Evolutionary conservation across 2,888 invertebrate genomes (phyloP), one percentile per base, ranked within the genome.

Genomic region (Parnassius glacialis): DNA sequence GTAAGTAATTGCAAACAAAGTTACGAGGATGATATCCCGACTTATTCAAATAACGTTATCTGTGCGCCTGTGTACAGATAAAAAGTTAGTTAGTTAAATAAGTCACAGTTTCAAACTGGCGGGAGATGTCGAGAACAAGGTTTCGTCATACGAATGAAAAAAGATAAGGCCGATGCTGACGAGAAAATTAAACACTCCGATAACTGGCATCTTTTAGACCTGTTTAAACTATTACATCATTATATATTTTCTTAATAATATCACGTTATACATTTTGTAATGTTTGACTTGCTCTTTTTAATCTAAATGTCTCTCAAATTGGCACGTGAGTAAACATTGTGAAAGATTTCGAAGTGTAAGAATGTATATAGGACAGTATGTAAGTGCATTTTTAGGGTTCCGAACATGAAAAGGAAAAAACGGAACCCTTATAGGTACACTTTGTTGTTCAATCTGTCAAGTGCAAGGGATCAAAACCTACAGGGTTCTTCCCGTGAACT

Each of bases 111-210:
- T 48, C 16, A 58, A 58, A 55, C 57, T 50, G 54, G 50, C 44
- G 45, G 52, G 34, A 55, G 58, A 42, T 43, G 59, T 48, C 45
- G 52, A 55, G 55, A 58, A 13, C 51, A 58, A 41, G 54, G 55
- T 63, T 63, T 63, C 59, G 52, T 63, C 63, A 63, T n/a, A 55
- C 13, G 59, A 63, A 59, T 63, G 59, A 63, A 63, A 61, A 61
- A 59, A 59, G 59, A 63, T 63, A 63, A 63, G 57, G 51, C 45
- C 53, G 25, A 50, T 11, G 44, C 42, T 20, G 56, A 52, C 54
- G 56, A 52, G 54, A 50, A 62, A 62, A 62, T 62, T 58, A 53
- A 54, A 58, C 51, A 61, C 20, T 9, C 12, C 44, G 45, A 61
- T 55, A 57, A 43, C 53, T 51, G 58, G 42, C 45, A 59, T 47